These are phyloP conservation scores for Bombus huntii DNA, from an alignment of 1,140 invertebrate species.

Conservation along the genomic window DNA sequence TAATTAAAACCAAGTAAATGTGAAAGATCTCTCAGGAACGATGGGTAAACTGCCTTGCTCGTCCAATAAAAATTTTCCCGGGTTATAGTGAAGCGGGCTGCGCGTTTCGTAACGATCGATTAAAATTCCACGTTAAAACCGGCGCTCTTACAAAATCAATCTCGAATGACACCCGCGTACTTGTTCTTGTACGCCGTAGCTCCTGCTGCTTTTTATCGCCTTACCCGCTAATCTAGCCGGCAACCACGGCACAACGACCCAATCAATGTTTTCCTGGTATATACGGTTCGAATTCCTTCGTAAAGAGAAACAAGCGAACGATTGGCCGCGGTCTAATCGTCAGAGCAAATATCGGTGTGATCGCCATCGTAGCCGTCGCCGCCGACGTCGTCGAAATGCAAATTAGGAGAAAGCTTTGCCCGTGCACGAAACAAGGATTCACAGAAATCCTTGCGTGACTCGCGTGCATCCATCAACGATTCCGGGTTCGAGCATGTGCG, in stretches of 20 bases:
- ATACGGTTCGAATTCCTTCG: slow-evolving; percentile 32
- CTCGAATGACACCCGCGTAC: slow-evolving; percentile 6
- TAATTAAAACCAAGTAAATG: neutral
- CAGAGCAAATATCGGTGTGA: slow-evolving; percentile 59
- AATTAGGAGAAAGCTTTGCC: slow-evolving; percentile 66
- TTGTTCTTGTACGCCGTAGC: neutral
- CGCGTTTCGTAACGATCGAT: slow-evolving; percentile 42
- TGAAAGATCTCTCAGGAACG: neutral
- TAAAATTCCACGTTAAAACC: slow-evolving; percentile 42
- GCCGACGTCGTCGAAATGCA: slow-evolving; percentile 55
- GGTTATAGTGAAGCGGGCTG: neutral
- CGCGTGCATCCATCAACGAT: slow-evolving; percentile 4
- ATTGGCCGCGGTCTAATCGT: slow-evolving; percentile 57
- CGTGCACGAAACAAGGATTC: slow-evolving; percentile 36
- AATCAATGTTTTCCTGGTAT: slow-evolving; percentile 45
- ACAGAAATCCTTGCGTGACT: slow-evolving; percentile 45
- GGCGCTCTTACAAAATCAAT: slow-evolving; percentile 26
- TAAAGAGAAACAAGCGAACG: slow-evolving; percentile 34
- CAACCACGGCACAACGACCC: slow-evolving; percentile 38
- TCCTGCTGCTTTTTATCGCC: slow-evolving; percentile 52
- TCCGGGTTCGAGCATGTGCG: neutral
- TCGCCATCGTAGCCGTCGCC: neutral
- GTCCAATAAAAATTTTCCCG: slow-evolving; percentile 9
- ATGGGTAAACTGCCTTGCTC: neutral
- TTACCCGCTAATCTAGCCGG: slow-evolving; percentile 35